phyloP scores from a whole-genome alignment of 2,797 vertebrate genomes.

The Etheostoma nigrum region DNA sequence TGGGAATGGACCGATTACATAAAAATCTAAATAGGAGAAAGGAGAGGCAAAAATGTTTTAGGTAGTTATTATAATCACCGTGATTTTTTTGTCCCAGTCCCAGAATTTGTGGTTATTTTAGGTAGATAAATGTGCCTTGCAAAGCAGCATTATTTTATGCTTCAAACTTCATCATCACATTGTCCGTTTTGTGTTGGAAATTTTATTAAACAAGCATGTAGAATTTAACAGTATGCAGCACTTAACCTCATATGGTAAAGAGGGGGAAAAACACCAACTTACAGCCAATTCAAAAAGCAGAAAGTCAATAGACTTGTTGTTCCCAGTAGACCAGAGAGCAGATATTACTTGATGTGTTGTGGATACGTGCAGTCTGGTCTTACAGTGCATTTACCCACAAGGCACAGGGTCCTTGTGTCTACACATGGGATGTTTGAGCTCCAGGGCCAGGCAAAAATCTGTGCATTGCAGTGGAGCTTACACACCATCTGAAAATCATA shows the following conservation, averaged over 20 bases:
- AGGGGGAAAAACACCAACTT: not conserved
- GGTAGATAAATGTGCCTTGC: constrained; percentile 39
- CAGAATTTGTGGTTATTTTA: constrained; percentile 52
- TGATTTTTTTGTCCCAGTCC: constrained; percentile 26
- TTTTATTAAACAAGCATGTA: constrained; percentile 25
- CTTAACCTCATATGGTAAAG: not conserved
- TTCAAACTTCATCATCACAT: constrained; percentile 13
- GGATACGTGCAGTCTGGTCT: constrained; percentile 49
- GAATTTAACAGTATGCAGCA: not conserved
- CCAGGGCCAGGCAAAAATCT: constrained; percentile 47
- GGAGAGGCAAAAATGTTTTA: constrained; percentile 20
- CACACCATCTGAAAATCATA: constrained; percentile 44
- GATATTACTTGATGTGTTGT: constrained; percentile 43
- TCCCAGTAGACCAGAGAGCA: constrained; percentile 16
- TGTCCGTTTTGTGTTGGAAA: constrained; percentile 5
- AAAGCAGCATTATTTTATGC: constrained; percentile 21
- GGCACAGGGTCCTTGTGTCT: constrained; percentile 37
- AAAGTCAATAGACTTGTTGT: constrained; percentile 32
- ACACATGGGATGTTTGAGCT: constrained; percentile 65
- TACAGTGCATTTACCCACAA: constrained; percentile 54
- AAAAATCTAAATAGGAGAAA: constrained; percentile 8
- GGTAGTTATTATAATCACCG: constrained; percentile 2
- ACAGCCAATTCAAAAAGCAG: constrained; percentile 27
- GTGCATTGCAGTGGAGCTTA: constrained; percentile 54
- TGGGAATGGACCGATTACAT: constrained; percentile 3